These are phyloP conservation scores for Erethizon dorsatum DNA, from an alignment of 2,797 vertebrate genomes.

Conservation along the genomic window DNA sequence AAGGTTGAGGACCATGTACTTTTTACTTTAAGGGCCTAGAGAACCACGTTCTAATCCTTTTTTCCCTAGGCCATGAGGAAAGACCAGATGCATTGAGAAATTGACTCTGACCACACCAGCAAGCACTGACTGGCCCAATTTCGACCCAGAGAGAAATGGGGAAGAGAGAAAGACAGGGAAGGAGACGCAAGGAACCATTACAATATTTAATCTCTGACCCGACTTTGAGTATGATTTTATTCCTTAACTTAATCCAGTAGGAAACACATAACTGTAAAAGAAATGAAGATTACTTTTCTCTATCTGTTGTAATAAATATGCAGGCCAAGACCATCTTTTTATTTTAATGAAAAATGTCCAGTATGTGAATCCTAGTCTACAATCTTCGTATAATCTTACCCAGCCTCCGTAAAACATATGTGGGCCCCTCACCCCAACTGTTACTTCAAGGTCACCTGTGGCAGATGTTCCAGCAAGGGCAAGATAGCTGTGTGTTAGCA, in stretches of 20 bases:
- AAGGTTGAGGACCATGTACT: background rate
- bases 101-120: background rate
- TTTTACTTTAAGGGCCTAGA: background rate
- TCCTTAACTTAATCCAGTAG: conserved; percentile 38
- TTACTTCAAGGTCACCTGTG: background rate
- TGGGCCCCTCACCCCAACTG: background rate
- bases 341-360: conserved; percentile 27
- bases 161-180: background rate
- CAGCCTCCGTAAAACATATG: background rate
- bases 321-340: background rate
- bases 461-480: background rate
- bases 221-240: conserved; percentile 52
- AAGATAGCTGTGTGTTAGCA: background rate
- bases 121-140: background rate
- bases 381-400: background rate
- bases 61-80: background rate
- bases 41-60: background rate
- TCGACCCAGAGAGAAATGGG: background rate
- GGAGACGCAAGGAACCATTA: background rate
- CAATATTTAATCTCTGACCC: background rate
- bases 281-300: conserved; percentile 40
- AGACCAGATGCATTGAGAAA: background rate
- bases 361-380: background rate
- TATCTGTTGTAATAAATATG: conserved; percentile 38
- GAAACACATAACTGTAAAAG: background rate